These are phyloP conservation scores for Dermolepida albohirtum DNA, from an alignment of 2,888 invertebrate genomes.

Conservation along the genomic window DNA sequence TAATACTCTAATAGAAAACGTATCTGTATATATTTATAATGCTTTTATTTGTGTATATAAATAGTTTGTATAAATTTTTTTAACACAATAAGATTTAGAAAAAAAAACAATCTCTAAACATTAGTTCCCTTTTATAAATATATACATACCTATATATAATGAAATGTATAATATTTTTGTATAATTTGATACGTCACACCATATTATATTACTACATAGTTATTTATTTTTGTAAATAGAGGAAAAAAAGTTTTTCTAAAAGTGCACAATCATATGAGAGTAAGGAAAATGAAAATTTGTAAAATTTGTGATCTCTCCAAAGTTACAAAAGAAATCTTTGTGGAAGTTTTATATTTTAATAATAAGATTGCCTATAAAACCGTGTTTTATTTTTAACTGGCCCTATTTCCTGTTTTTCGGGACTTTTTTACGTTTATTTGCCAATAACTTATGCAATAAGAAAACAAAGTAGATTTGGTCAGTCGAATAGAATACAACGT, in stretches of 20 bases:
- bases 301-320: slow-evolving; percentile 33
- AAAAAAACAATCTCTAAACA: too few species aligned
- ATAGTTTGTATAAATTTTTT: too few species aligned
- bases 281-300: slow-evolving; percentile 9
- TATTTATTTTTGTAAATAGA: slow-evolving; percentile 38
- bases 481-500: too few species aligned
- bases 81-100: too few species aligned
- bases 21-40: too few species aligned
- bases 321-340: slow-evolving; percentile 13
- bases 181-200: slow-evolving; percentile 31
- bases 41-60: too few species aligned
- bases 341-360: slow-evolving; percentile 36
- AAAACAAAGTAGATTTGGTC: too few species aligned
- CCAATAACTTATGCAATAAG: too few species aligned
- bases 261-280: slow-evolving; percentile 23
- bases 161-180: slow-evolving; percentile 36
- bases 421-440: too few species aligned
- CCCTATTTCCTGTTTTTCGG: too few species aligned
- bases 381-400: slow-evolving; percentile 3
- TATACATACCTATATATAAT: slow-evolving; percentile 8
- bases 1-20: too few species aligned
- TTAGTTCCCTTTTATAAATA: neutral
- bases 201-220: slow-evolving; percentile 30
- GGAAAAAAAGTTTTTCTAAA: neutral
- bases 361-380: slow-evolving; percentile 27